A percentile compares a stretch with the other conserved stretches of the same genome.
Evolutionary conservation across 2,888 invertebrate genomes (phyloP).

Genomic region (Deroplatys truncata): DNA sequence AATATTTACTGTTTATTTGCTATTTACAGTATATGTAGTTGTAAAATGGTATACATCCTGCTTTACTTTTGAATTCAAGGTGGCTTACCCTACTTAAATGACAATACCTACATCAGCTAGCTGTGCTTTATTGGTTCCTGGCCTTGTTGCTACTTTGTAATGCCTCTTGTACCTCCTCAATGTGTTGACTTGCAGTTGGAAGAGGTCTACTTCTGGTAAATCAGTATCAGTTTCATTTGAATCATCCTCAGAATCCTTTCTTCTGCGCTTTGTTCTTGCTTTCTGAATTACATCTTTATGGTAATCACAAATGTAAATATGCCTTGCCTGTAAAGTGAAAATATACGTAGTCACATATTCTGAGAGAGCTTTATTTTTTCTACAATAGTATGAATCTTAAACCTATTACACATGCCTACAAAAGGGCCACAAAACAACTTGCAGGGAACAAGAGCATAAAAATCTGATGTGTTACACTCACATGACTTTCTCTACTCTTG

Average conservation of each 20-base stretch:
- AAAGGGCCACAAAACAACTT: too few relatives aligned
- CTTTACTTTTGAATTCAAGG: too few relatives aligned
- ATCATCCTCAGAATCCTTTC: constrained; percentile 92
- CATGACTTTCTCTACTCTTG: too few relatives aligned
- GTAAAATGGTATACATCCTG: too few relatives aligned
- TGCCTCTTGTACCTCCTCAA: constrained; percentile 88
- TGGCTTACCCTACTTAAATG: too few relatives aligned
- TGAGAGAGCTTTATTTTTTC: neutral
- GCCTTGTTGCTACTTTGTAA: constrained; percentile 86
- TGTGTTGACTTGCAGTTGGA: constrained; percentile 88
- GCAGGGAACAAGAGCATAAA: too few relatives aligned
- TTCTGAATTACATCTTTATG: constrained; percentile 95
- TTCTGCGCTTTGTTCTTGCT: constrained; percentile 85
- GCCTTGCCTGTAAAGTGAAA: constrained; percentile 66
- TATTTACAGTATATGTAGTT: too few relatives aligned
- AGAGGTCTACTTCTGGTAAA: constrained; percentile 88
- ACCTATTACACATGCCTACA: too few relatives aligned
- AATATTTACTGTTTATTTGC: too few relatives aligned
- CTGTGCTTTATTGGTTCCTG: constrained; percentile 91
- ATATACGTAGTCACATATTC: neutral
- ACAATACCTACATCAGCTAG: constrained; percentile 79
- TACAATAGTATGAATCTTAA: too few relatives aligned
- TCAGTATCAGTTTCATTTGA: constrained; percentile 91
- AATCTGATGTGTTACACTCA: too few relatives aligned
- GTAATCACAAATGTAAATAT: constrained; percentile 94